A percentile compares a stretch with the other conserved stretches of the same genome.
Conservation (phyloP, 2,113 vertebrate genomes). For the Rhabdornis inornatus region DNA sequence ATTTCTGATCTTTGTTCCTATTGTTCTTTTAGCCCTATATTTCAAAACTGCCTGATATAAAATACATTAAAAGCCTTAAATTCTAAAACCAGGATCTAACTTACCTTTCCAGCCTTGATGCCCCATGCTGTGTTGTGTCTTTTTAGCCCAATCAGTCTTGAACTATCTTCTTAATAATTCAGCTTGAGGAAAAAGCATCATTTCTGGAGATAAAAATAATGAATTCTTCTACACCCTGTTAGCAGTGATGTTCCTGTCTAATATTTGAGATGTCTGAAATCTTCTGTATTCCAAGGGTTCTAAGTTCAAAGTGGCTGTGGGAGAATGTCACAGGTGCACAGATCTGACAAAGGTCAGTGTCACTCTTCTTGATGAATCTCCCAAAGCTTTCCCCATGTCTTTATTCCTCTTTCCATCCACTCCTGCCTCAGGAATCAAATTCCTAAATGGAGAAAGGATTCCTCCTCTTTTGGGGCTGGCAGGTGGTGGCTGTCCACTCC, state of each 20-base stretch:
- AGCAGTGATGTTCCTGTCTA: not conserved
- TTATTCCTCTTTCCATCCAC: not conserved
- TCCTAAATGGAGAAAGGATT: not conserved
- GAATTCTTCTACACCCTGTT: not conserved
- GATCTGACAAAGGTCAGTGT: not conserved
- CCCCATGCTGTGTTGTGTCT: not conserved
- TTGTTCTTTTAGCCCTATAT: not conserved
- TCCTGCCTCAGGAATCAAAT: not conserved
- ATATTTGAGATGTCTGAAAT: not conserved
- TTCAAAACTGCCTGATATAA: not conserved
- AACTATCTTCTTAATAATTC: not conserved
- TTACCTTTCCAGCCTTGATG: not conserved
- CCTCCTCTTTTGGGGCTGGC: not conserved
- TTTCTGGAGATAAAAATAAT: not conserved
- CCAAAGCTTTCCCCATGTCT: not conserved
- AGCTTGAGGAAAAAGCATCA: not conserved
- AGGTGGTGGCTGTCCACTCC: not conserved
- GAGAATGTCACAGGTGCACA: not conserved
- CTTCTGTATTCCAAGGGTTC: not conserved
- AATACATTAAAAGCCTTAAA: not conserved
- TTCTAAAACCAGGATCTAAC: not conserved
- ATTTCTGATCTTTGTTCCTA: not conserved
- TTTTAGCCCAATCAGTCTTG: not conserved
- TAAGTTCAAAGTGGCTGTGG: not conserved
- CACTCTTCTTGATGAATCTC: not conserved